Conservation (phyloP, 2,113 vertebrate genomes). For the Physeter macrocephalus region DNA sequence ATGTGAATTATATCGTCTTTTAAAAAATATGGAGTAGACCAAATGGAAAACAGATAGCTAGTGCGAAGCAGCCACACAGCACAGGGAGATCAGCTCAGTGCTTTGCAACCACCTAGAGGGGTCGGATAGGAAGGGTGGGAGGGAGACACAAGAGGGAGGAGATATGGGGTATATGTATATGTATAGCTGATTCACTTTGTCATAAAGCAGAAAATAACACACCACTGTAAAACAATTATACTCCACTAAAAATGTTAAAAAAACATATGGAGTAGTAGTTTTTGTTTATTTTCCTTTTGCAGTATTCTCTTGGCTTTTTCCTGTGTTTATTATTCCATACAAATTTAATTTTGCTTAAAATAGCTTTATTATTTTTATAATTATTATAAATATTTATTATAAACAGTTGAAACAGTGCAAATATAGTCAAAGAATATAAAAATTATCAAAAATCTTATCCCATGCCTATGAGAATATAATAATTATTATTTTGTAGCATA, state of each 20-base stretch:
- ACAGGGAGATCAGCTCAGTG: too few relatives aligned
- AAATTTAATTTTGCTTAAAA: constrained; percentile 18
- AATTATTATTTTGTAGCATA: background rate
- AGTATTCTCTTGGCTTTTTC: background rate
- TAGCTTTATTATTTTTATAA: background rate
- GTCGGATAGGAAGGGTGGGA: too few relatives aligned
- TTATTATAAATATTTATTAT: background rate
- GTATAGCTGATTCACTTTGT: too few relatives aligned
- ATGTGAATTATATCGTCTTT: background rate
- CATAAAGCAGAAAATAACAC: too few relatives aligned
- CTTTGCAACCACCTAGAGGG: too few relatives aligned
- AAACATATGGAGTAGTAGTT: background rate
- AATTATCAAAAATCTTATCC: background rate
- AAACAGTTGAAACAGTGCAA: background rate
- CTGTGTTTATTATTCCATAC: background rate
- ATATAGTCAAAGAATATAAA: background rate
- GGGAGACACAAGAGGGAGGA: too few relatives aligned
- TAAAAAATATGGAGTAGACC: background rate
- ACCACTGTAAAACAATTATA: too few relatives aligned
- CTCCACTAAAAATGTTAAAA: too few relatives aligned
- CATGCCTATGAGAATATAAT: background rate
- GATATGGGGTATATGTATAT: too few relatives aligned
- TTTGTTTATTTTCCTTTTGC: background rate
- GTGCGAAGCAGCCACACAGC: too few relatives aligned
- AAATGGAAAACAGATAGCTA: too few relatives aligned